A percentile compares a stretch with the other conserved stretches of the same genome.
These are phyloP conservation scores for Harpagoxenus sublaevis DNA, from an alignment of 2,888 invertebrate genomes.

Conservation along the genomic window DNA sequence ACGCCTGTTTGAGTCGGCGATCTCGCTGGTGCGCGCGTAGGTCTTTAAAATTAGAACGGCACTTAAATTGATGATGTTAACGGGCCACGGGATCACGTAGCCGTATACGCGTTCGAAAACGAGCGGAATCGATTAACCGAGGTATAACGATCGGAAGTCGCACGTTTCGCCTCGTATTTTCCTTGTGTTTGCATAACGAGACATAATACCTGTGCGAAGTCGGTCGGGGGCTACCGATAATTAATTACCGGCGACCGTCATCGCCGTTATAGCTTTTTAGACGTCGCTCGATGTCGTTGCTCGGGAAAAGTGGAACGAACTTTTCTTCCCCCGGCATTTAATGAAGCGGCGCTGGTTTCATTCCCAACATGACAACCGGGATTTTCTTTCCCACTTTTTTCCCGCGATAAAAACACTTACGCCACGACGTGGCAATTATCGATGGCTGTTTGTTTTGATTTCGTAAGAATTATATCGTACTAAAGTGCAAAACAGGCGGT, in stretches of 20 bases:
- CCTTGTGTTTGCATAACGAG: conserved; percentile 38
- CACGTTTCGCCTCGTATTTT: conserved; percentile 17
- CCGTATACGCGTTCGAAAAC: neutral
- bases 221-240: conserved; percentile 19
- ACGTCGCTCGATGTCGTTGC: conserved; percentile 32
- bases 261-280: conserved; percentile 45
- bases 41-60: conserved; percentile 8
- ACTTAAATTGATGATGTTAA: conserved; percentile 16
- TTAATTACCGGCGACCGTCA: conserved; percentile 47
- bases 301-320: conserved; percentile 40
- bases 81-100: neutral
- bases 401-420: conserved; percentile 17
- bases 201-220: conserved; percentile 8
- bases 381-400: neutral
- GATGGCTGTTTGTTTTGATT: conserved; percentile 1
- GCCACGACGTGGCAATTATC: conserved; percentile 19
- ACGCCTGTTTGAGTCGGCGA: neutral
- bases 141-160: conserved; percentile 5
- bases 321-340: conserved; percentile 37
- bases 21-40: neutral
- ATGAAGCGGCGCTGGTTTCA: conserved; percentile 34
- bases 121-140: conserved; percentile 8
- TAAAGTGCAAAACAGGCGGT: neutral
- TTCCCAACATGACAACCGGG: conserved; percentile 12
- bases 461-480: conserved; percentile 13